Conservation (phyloP, 2,113 vertebrate species). For the Alces alces region DNA sequence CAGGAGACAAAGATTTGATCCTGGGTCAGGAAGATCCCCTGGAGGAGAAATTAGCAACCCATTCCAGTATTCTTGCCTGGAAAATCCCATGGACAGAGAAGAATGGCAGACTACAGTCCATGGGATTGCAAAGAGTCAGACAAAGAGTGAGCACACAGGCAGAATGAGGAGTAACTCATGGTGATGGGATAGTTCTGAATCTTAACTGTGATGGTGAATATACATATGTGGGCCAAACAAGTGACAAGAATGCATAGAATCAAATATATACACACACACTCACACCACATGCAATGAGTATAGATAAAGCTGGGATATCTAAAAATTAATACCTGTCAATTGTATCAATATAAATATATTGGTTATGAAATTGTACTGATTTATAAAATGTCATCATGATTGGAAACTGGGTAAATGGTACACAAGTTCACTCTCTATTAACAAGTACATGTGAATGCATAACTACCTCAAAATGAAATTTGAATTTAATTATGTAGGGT, state of each 20-base stretch:
- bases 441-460: not conserved
- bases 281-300: not conserved
- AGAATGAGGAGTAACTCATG: not conserved
- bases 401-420: not conserved
- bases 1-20: too few relatives aligned
- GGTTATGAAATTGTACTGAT: not conserved
- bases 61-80: too few relatives aligned
- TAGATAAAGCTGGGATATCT: not conserved
- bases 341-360: not conserved
- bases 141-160: too few relatives aligned
- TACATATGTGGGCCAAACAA: not conserved
- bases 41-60: too few relatives aligned
- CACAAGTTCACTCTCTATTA: not conserved
- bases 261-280: not conserved
- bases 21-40: too few relatives aligned
- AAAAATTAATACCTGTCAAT: not conserved
- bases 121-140: too few relatives aligned
- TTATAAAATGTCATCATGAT: not conserved
- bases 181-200: not conserved
- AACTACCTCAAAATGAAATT: not conserved
- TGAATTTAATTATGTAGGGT: not conserved
- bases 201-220: not conserved
- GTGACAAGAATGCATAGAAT: not conserved
- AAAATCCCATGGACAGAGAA: too few relatives aligned
- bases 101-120: too few relatives aligned